A percentile compares a stretch with the other conserved stretches of the same genome.
These are phyloP conservation scores for Bubalus kerabau DNA, from an alignment of 2,113 vertebrate species.

Conservation along the genomic window DNA sequence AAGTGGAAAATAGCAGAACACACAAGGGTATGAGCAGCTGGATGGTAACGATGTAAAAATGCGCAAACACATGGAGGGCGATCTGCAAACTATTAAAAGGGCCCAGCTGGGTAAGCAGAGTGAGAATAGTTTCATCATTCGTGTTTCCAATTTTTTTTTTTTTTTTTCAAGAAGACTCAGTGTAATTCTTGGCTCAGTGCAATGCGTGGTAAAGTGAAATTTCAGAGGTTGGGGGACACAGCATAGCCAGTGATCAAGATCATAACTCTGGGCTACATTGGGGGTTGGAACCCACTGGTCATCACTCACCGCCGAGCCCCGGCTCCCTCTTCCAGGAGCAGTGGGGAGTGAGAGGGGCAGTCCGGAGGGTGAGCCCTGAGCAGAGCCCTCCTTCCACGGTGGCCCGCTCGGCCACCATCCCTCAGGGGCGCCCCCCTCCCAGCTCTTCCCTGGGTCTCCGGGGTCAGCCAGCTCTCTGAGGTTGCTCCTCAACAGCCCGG, in stretches of 20 bases:
- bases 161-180: background rate
- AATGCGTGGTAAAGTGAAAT: background rate
- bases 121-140: background rate
- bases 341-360: too few relatives aligned
- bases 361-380: background rate
- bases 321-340: background rate
- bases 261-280: background rate
- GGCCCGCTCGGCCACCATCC: background rate
- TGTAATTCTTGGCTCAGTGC: background rate
- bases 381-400: rapidly evolving
- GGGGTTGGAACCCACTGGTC: background rate
- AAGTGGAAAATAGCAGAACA: background rate
- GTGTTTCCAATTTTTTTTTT: background rate
- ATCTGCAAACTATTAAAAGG: background rate
- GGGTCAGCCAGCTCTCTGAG: background rate
- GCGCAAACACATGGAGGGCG: background rate
- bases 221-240: background rate
- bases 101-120: too few relatives aligned
- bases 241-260: background rate
- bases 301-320: background rate
- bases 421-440: rapidly evolving
- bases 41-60: rapidly evolving
- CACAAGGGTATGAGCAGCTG: too few relatives aligned
- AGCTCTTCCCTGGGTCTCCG: background rate
- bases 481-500: background rate